A percentile compares a stretch with the other conserved stretches of the same genome.
Conservation (phyloP, 2,888 invertebrate genomes). For the Lordiphosa fenestrarum region DNA sequence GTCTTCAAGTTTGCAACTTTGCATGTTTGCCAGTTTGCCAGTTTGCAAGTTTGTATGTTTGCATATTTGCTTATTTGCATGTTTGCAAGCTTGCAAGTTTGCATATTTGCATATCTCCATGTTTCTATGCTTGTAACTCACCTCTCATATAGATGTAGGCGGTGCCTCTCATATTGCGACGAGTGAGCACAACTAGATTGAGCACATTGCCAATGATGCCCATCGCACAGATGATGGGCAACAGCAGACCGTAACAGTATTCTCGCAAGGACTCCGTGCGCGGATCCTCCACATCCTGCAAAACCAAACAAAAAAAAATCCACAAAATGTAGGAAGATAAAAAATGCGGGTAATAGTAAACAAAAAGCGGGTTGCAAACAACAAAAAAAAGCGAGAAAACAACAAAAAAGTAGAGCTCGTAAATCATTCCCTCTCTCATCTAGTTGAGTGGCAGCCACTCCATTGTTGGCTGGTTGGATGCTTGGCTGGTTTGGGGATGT, state of each 20-base stretch:
- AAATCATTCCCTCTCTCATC: constrained; percentile 48
- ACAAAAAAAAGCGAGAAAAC: background rate
- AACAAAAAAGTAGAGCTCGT: constrained; percentile 42
- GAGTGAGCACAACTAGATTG: constrained; percentile 88
- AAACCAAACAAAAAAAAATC: background rate
- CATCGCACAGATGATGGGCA: constrained; percentile 86
- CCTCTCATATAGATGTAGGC: constrained; percentile 91
- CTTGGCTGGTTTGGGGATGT: constrained; percentile 18
- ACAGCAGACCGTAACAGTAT: constrained; percentile 85
- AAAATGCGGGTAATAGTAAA: background rate
- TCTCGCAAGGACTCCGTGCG: constrained; percentile 83
- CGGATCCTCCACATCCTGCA: constrained; percentile 82
- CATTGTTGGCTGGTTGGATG: constrained; percentile 1
- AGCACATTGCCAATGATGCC: constrained; percentile 90
- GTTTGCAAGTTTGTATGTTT: too few species aligned
- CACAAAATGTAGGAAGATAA: background rate
- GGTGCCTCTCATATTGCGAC: constrained; percentile 88
- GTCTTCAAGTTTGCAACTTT: too few species aligned
- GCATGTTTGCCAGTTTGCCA: too few species aligned
- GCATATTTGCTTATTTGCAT: background rate
- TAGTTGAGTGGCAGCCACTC: constrained; percentile 1
- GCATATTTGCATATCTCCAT: background rate
- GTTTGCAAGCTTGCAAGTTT: background rate
- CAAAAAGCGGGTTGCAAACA: constrained; percentile 5
- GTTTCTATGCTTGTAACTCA: constrained; percentile 79